Base-by-base conservation (phyloP, 2,113 vertebrate genomes). In the Aphelocoma coerulescens region DNA sequence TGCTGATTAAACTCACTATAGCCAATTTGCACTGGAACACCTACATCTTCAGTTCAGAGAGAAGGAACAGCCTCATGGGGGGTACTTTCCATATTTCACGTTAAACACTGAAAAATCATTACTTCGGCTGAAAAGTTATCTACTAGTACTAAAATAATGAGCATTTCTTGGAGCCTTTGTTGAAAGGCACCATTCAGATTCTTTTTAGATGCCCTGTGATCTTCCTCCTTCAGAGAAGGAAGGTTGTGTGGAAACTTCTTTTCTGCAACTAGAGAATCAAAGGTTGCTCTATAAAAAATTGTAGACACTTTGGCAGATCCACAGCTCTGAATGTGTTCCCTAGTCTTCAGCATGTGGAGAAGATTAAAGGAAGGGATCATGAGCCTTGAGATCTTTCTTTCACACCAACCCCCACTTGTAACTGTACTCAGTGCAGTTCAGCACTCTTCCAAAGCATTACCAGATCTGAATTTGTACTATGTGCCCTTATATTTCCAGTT, bases 341-440 rank as follows among this genome's bases (percentile, higher is more conserved):
- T 52, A 54, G 27, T 27, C 23, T 80, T 22, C 32, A 75, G 24
- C 6, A 48, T 1, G 1, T 24, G 14, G 19, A 76, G 6, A 52
- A 9, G 13, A 37, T 66, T 61, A 86, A 74, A 88, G 39, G 18
- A 72, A 76, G 13, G 28, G 6, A 76, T 12, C 18, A 54, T 8
- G 26, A 62, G 12, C 54, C n/a, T 8, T 61, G 7, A 61, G 18
- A 81, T 52, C 28, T 54, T 54, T n/a, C 67, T 43, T 87, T 81
- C 32, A 62, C 44, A 59, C 28, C 17, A 88, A 14, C 8, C 6
- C 8, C 6, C 1, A 14, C 13, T 54, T 58, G 30, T 20, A 58
- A 30, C 21, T 32, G 14, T 35, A 54, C 30, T 66, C 0, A 0
- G 17, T 1, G 2, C 23, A 72, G 28, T 69, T 71, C 85, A 71